Evolutionary conservation across 1,140 invertebrate genomes (phyloP).

Genomic region (Diorhabda elongata): DNA sequence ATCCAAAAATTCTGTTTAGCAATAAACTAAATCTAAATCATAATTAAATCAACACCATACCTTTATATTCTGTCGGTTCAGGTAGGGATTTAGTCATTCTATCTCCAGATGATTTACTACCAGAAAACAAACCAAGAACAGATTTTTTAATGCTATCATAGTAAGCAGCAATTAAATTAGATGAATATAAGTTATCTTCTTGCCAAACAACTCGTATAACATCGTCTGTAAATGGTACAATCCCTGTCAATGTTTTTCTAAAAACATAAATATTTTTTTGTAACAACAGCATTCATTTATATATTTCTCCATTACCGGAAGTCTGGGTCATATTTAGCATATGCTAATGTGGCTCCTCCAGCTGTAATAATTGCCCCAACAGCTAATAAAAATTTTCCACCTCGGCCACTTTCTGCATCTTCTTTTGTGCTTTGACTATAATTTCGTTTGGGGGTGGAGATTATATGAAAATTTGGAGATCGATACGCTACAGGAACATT

Average conservation of each 20-base stretch:
- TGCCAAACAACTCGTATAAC: conserved; percentile 63
- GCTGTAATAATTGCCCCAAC: conserved; percentile 49
- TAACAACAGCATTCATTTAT: not conserved
- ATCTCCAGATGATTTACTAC: conserved; percentile 13
- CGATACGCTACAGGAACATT: not conserved
- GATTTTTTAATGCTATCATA: conserved; percentile 31
- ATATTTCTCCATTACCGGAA: conserved; percentile 40
- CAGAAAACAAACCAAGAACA: conserved; percentile 17
- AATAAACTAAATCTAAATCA: conserved; percentile 4
- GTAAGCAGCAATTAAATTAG: conserved; percentile 39
- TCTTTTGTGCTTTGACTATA: conserved; percentile 11
- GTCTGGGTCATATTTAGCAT: conserved; percentile 65
- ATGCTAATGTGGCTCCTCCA: conserved; percentile 57
- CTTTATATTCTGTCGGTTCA: conserved; percentile 37
- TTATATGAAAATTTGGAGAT: not conserved
- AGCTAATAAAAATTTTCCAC: conserved; percentile 22
- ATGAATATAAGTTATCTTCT: conserved; percentile 54
- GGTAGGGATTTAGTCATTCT: conserved; percentile 19
- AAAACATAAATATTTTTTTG: not conserved
- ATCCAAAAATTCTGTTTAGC: not conserved
- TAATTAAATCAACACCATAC: conserved; percentile 24
- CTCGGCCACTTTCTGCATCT: conserved; percentile 11
- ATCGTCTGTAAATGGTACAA: conserved; percentile 63
- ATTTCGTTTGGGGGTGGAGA: not conserved
- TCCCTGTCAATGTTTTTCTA: conserved; percentile 59